Percentiles rank a stretch among this genome's conserved stretches.
These are phyloP conservation scores for Habroteleia sp. DNA, from an alignment of 2,888 invertebrate genomes.

Conservation along the genomic window DNA sequence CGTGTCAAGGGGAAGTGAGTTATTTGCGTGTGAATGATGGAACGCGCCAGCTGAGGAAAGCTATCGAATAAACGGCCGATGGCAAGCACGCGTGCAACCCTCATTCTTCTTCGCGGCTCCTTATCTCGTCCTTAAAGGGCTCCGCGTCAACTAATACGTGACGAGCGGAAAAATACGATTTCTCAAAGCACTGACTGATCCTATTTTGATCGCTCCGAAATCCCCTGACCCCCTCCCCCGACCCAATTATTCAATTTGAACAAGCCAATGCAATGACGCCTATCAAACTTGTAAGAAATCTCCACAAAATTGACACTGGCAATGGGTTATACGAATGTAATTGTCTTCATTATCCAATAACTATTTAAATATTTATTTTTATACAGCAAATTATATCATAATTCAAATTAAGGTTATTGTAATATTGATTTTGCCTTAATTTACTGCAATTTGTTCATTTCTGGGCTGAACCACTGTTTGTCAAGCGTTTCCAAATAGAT, in stretches of 20 bases:
- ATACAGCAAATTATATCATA: too few species aligned
- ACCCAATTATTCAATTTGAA: conserved; percentile 39
- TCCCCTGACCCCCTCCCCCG: conserved; percentile 11
- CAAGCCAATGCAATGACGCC: too few species aligned
- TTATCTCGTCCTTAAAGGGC: conserved; percentile 65
- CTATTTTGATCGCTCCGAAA: conserved; percentile 50
- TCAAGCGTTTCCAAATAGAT: too few species aligned
- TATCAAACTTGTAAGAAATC: too few species aligned
- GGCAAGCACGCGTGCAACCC: conserved; percentile 67
- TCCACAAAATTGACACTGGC: too few species aligned
- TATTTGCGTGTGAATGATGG: conserved; percentile 81
- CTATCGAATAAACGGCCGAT: conserved; percentile 71
- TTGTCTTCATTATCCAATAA: too few species aligned
- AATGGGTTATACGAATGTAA: too few species aligned
- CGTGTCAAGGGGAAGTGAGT: conserved; percentile 78
- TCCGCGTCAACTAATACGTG: conserved; percentile 59
- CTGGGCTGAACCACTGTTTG: too few species aligned
- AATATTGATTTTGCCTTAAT: too few species aligned
- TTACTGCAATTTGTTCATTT: too few species aligned
- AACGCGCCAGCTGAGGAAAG: conserved; percentile 80
- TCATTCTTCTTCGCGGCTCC: conserved; percentile 63
- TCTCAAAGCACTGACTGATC: conserved; percentile 54
- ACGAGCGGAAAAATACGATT: conserved; percentile 60
- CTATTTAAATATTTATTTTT: too few species aligned
- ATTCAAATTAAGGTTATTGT: too few species aligned